Conservation (phyloP, 2,797 vertebrate genomes). For the Lates japonicus region DNA sequence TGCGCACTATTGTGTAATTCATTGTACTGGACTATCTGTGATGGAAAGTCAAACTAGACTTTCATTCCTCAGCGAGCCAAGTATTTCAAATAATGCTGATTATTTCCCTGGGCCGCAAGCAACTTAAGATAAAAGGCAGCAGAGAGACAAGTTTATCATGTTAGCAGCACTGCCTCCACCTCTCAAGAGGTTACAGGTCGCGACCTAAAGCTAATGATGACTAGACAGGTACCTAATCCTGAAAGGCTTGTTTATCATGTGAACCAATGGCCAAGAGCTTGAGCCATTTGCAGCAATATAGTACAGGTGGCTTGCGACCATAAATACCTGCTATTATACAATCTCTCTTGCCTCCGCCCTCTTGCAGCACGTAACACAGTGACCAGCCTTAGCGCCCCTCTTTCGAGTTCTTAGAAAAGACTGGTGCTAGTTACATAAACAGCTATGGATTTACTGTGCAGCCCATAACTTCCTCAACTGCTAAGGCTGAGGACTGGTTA, state of each 20-base stretch:
- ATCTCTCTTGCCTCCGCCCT: slow-evolving; percentile 29
- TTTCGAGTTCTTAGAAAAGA: slow-evolving; percentile 60
- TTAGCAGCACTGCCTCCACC: slow-evolving; percentile 19
- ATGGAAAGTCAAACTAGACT: slow-evolving; percentile 2
- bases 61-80: not conserved
- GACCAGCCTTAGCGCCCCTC: slow-evolving; percentile 29
- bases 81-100: slow-evolving; percentile 1
- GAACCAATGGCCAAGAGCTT: slow-evolving; percentile 53
- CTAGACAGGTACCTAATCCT: slow-evolving; percentile 32
- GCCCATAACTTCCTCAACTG: slow-evolving; percentile 32
- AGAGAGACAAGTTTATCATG: slow-evolving; percentile 39
- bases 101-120: not conserved
- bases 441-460: slow-evolving; percentile 47
- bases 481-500: slow-evolving; percentile 12
- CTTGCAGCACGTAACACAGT: slow-evolving; percentile 19
- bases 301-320: slow-evolving; percentile 64
- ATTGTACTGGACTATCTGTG: not conserved
- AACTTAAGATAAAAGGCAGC: slow-evolving; percentile 15
- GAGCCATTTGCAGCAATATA: slow-evolving; percentile 58
- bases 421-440: slow-evolving; percentile 54
- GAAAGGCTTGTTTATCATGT: slow-evolving; percentile 60
- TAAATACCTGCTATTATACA: slow-evolving; percentile 68
- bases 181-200: slow-evolving; percentile 56
- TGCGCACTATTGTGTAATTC: slow-evolving; percentile 30
- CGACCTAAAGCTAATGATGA: slow-evolving; percentile 35